A percentile compares a stretch with the other conserved stretches of the same genome.
Conservation (phyloP, 2,797 vertebrate genomes). For the Glossophaga mutica region DNA sequence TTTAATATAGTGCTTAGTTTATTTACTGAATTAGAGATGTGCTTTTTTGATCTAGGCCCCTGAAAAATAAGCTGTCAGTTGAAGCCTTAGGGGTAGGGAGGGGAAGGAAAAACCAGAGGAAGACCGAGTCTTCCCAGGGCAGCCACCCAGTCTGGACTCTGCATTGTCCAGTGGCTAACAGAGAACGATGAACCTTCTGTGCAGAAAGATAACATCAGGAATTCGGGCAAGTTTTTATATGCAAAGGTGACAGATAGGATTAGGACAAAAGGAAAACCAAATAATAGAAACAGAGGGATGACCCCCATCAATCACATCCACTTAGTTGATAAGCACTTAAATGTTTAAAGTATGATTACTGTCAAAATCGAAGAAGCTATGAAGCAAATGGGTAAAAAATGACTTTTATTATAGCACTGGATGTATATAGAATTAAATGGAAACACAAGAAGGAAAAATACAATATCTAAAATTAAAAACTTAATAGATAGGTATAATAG, state of each 20-base stretch:
- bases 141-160: not conserved
- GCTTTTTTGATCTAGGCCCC: not conserved
- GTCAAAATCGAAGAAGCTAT: not conserved
- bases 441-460: not conserved
- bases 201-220: not conserved
- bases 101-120: not conserved
- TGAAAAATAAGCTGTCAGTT: not conserved
- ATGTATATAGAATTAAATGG: not conserved
- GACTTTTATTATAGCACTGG: not conserved
- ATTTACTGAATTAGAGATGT: conserved; percentile 14
- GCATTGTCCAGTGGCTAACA: not conserved
- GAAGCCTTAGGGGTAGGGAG: not conserved
- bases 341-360: not conserved
- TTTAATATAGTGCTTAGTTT: not conserved
- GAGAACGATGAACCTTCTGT: not conserved
- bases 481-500: not conserved
- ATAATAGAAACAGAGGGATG: not conserved
- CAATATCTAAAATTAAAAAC: not conserved
- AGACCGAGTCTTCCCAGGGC: not conserved
- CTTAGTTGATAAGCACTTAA: not conserved
- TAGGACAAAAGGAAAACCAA: not conserved
- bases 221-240: not conserved
- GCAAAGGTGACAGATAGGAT: not conserved
- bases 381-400: not conserved
- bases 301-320: not conserved